Evolutionary conservation across 1,140 invertebrate species (phyloP).

Genomic region (Pogonomyrmex barbatus): DNA sequence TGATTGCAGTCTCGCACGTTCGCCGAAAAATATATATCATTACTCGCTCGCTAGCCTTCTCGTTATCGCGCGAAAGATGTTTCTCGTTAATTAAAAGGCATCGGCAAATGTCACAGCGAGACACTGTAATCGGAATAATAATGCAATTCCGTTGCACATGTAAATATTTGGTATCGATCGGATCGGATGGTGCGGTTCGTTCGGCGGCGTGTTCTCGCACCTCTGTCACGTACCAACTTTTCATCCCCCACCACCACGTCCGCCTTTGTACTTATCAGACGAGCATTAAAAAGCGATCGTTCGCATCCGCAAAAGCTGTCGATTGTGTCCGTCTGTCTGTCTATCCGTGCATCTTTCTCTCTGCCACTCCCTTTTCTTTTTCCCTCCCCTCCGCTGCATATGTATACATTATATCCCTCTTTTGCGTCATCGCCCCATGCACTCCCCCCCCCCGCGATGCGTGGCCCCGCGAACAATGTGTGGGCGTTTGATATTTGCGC

Average conservation of each 20-base stretch:
- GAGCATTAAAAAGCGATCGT: slow-evolving; percentile 59
- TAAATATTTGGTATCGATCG: slow-evolving; percentile 67
- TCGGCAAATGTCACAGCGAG: not conserved
- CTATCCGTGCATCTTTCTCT: not conserved
- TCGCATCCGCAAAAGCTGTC: not conserved
- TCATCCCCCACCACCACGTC: not conserved
- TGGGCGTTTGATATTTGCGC: slow-evolving; percentile 67
- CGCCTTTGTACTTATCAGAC: slow-evolving; percentile 46
- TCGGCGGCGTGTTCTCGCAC: not conserved
- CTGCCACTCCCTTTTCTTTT: not conserved
- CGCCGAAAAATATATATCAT: slow-evolving; percentile 4
- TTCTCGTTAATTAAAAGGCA: slow-evolving; percentile 11
- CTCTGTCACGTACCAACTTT: not conserved
- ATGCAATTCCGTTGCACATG: slow-evolving; percentile 50
- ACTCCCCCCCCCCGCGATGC: not conserved
- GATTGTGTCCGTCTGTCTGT: not conserved
- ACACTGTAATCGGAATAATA: slow-evolving; percentile 22
- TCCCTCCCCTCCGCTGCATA: not conserved
- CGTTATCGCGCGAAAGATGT: not conserved
- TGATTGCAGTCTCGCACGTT: no score
- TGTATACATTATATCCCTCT: not conserved
- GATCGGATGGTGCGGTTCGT: slow-evolving; percentile 31
- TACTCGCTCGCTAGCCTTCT: not conserved
- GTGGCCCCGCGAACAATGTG: slow-evolving; percentile 17
- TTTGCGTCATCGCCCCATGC: not conserved